Base-by-base conservation (phyloP, 2,797 vertebrate genomes). In the Margarornis squamiger region DNA sequence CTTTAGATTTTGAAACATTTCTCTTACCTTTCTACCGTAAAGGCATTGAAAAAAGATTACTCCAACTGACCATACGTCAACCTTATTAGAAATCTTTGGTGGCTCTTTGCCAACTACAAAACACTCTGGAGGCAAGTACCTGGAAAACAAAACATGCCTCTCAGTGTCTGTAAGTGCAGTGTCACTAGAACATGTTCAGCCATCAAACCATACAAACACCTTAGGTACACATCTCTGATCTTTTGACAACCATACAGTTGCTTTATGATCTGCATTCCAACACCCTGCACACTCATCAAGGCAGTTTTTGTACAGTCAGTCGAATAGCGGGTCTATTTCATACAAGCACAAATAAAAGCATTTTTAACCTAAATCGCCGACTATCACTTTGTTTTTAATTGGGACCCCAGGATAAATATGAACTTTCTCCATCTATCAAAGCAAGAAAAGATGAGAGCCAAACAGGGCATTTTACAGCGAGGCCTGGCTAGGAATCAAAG, bases 1-100 rank as follows among this genome's bases (percentile, higher is more conserved):
- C 26, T 26, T 24, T 4, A 46, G 7, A 49, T 84, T 79, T 81
- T 45, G 22, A 79, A 41, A 39, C 6, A 29, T 63, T 84, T 66
- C 73, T 38, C 96, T 98, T 98, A 99, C 99, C 98, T 99, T 99
- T 97, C 99, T 98, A 97, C 99, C 99, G 93, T 99, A 99, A 45
- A 99, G 98, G 98, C 99, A 99, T 97, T 99, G 99, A 97, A 99
- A 99, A 98, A 99, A 99, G 97, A 99, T 99, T 76, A 99, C 99
- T 70, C 99, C 99, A 73, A 99, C 99, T 58, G 99, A 99, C 99
- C 99, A 99, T 45, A 99, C 99, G 3, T 99, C 99, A 97, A 99
- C 99, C 96, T 99, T 99, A 97, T 99, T 99, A 95, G 99, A 99
- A 98, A 99, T 99, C 98, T 99, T 99, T 96, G 99, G 99, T 94